A percentile compares a stretch with the other conserved stretches of the same genome.
These are phyloP conservation scores for Leguminivora glycinivorella DNA, from an alignment of 1,140 invertebrate genomes.

Conservation along the genomic window DNA sequence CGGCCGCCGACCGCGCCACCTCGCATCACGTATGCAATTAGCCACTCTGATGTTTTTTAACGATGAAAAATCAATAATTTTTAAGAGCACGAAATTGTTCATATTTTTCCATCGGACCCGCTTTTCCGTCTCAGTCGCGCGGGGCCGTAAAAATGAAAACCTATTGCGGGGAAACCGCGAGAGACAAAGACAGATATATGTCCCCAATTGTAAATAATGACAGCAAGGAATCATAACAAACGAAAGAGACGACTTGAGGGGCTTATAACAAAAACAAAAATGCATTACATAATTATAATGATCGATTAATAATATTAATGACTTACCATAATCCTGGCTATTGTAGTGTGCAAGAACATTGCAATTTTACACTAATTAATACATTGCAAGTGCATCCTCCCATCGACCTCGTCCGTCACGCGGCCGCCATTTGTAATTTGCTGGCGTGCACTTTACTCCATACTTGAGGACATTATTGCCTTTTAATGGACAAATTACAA, in stretches of 20 bases:
- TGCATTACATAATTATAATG: slow-evolving; percentile 51
- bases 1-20: slow-evolving; percentile 40
- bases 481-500: not conserved
- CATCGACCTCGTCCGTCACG: slow-evolving; percentile 55
- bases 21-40: slow-evolving; percentile 66
- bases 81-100: slow-evolving; percentile 72
- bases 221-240: slow-evolving; percentile 67
- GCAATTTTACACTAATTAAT: slow-evolving; percentile 47
- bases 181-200: slow-evolving; percentile 64
- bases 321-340: slow-evolving; percentile 47
- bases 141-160: slow-evolving; percentile 70
- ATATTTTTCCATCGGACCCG: slow-evolving; percentile 71
- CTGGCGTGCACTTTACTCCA: slow-evolving; percentile 20
- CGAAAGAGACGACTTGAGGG: slow-evolving; percentile 56
- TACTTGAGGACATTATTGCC: slow-evolving; percentile 11
- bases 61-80: slow-evolving; percentile 76
- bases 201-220: slow-evolving; percentile 70
- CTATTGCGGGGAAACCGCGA: slow-evolving; percentile 64
- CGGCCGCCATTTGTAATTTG: slow-evolving; percentile 49
- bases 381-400: slow-evolving; percentile 61
- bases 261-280: slow-evolving; percentile 55
- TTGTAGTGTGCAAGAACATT: slow-evolving; percentile 36
- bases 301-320: slow-evolving; percentile 32
- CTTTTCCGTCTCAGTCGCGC: slow-evolving; percentile 61
- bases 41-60: slow-evolving; percentile 55